These are phyloP conservation scores for Carposina sasakii DNA, from an alignment of 1,140 invertebrate species.

Conservation along the genomic window DNA sequence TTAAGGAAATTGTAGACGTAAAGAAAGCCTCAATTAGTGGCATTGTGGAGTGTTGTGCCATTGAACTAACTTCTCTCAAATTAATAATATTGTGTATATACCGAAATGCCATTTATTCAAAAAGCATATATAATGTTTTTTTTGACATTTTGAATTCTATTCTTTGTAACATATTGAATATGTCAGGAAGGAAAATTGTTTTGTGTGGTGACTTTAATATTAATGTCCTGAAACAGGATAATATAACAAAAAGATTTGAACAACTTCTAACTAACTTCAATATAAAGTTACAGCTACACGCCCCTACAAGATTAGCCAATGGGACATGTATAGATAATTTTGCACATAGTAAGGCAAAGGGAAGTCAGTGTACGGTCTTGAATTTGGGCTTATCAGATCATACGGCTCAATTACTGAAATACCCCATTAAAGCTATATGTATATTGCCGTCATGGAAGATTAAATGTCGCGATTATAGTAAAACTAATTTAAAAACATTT, in stretches of 20 bases:
- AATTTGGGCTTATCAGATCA: not conserved
- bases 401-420: not conserved
- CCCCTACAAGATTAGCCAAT: not conserved
- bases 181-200: not conserved
- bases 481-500: not conserved
- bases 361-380: not conserved
- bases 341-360: not conserved
- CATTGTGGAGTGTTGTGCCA: not conserved
- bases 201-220: slow-evolving; percentile 3
- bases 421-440: too few relatives aligned
- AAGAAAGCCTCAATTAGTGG: not conserved
- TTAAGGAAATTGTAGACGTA: not conserved
- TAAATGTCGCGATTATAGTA: not conserved
- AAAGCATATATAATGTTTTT: not conserved
- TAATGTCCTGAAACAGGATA: not conserved
- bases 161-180: not conserved
- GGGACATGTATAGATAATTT: not conserved
- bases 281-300: not conserved
- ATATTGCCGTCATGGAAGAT: not conserved
- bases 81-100: slow-evolving; percentile 2
- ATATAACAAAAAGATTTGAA: not conserved
- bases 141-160: not conserved
- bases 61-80: not conserved
- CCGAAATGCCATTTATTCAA: too few relatives aligned
- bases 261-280: not conserved